Conservation (phyloP, 2,888 invertebrate species). For the Oithona nana region DNA sequence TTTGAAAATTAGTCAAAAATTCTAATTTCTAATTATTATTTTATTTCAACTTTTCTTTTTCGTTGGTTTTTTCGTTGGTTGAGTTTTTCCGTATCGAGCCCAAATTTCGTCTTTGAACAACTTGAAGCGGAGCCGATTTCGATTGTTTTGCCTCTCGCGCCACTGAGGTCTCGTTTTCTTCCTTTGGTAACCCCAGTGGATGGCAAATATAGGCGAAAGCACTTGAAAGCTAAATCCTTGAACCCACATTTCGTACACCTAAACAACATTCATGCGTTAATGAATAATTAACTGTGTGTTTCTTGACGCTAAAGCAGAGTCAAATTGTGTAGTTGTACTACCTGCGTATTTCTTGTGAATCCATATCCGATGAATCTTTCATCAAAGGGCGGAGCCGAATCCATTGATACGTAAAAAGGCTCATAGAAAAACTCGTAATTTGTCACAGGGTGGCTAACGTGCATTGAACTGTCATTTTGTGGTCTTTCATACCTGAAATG, state of each 20-base stretch:
- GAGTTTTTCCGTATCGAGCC: not conserved
- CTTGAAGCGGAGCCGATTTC: slow-evolving; percentile 36
- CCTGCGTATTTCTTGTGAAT: slow-evolving; percentile 78
- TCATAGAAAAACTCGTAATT: slow-evolving; percentile 61
- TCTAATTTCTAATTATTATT: no score
- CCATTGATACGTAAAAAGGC: slow-evolving; percentile 70
- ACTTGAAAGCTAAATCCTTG: slow-evolving; percentile 73
- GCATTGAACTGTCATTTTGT: not conserved
- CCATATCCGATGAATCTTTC: slow-evolving; percentile 78
- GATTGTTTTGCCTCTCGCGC: slow-evolving; percentile 66
- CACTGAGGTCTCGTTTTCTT: slow-evolving; percentile 57
- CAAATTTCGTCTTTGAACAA: not conserved
- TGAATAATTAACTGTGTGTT: not conserved
- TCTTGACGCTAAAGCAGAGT: no score
- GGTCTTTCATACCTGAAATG: not conserved
- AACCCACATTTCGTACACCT: slow-evolving; percentile 83
- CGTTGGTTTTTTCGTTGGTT: no score
- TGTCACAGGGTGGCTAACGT: slow-evolving; percentile 44
- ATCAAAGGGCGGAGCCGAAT: slow-evolving; percentile 62
- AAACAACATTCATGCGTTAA: slow-evolving; percentile 19
- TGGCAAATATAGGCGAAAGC: slow-evolving; percentile 67
- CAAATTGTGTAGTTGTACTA: slow-evolving; percentile 26
- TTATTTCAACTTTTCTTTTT: no score
- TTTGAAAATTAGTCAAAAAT: no score
- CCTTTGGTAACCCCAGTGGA: slow-evolving; percentile 71